Base-by-base conservation (phyloP, 2,113 vertebrate species). In the Emydura subglobosa region DNA sequence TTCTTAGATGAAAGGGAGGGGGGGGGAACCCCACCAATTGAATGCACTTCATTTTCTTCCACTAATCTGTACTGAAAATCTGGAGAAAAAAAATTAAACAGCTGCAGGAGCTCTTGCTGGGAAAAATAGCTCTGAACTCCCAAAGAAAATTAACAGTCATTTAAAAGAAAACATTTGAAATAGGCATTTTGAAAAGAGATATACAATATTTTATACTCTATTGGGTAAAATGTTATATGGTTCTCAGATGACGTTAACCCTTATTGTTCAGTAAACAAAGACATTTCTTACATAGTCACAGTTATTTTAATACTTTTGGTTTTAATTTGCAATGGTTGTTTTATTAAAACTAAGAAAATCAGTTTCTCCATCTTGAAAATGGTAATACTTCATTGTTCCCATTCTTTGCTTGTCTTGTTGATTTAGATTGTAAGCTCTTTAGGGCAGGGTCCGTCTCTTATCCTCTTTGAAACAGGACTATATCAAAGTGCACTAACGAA, bases 11-110 rank as follows among this genome's bases (percentile, higher is more conserved):
- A 89, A 78, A 5, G 6, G 14, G 29, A 10, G 17, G 5, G 21
- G 17, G 3, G 14, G 44, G 6, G 4, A 50, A 88, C 61, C 53
- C 79, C 68, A 84, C 89, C 89, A 94, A 39, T 54, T 91, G 68
- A 91, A 22, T 87, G 54, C 59, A 87, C 68, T 47, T 81, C 80
- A 91, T 94, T 92, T 93, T 91, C 88, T 82, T 84, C 72, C 39
- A 8, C 55, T 61, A 82, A 82, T 12, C 25, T 55, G 27, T 9
- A 14, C 91, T 47, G 51, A 94, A 7, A 47, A 91, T 50, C 55
- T 83, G 79, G 3, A 91, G 16, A 68, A 68, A 72, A 65, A 95
- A 92, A 87, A 79, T 44, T 49, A 29, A 86, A 57, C 59, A 47
- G 2, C 1, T 31, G 21, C 19, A 87, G 39, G 44, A 93, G 25